These are phyloP conservation scores for Arothron firmamentum DNA, from an alignment of 2,113 vertebrate genomes.

Conservation along the genomic window DNA sequence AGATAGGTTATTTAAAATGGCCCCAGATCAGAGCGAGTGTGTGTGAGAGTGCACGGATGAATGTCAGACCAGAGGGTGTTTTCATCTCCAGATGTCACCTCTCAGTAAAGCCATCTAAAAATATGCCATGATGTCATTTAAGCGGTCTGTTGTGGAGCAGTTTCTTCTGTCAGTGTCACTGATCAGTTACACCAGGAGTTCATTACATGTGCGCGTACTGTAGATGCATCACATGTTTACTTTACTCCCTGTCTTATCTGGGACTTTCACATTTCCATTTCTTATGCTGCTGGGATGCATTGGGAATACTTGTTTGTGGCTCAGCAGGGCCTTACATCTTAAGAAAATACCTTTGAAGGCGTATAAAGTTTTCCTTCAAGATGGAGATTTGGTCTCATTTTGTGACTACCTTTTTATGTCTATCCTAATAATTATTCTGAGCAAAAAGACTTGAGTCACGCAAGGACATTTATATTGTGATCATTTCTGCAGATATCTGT, in stretches of 20 bases:
- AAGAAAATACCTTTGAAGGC: background rate
- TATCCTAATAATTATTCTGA: no score
- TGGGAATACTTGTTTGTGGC: conserved; percentile 2
- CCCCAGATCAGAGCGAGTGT: conserved; percentile 37
- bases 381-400: background rate
- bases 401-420: no score
- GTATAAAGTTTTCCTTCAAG: background rate
- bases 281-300: background rate
- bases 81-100: conserved; percentile 29
- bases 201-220: no score
- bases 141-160: background rate
- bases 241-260: background rate
- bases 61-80: conserved; percentile 26
- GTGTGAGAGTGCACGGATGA: conserved; percentile 3
- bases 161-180: no score
- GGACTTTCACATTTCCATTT: background rate
- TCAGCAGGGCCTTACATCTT: background rate
- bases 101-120: conserved; percentile 2
- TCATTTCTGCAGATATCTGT: no score
- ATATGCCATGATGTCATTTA: background rate
- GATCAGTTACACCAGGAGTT: no score
- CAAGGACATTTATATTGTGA: no score
- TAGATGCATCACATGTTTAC: background rate
- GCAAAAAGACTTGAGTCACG: no score
- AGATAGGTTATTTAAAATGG: conserved; percentile 47